Conservation (phyloP, 2,888 invertebrate genomes). For the Punctoribates punctum region DNA sequence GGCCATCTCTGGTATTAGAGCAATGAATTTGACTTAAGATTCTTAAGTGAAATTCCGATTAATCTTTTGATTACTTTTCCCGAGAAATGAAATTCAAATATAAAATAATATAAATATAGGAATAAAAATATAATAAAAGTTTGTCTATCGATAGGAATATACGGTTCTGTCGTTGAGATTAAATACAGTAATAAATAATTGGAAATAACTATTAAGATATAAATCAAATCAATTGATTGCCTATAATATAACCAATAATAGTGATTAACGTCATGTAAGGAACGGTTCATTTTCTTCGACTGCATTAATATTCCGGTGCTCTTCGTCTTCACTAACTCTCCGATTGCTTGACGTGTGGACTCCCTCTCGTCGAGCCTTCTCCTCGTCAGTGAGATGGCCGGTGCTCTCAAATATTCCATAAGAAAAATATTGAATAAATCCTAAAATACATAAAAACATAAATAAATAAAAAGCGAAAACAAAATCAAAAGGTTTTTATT, state of each 20-base stretch:
- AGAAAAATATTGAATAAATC: constrained; percentile 29
- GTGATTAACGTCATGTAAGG: not conserved
- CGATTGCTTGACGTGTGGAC: not conserved
- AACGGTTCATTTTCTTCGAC: not conserved
- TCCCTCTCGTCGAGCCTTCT: not conserved
- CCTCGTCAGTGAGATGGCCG: constrained; percentile 5
- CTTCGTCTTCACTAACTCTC: not conserved
- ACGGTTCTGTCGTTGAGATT: not conserved
- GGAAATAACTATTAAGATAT: not conserved
- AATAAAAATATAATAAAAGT: too few relatives aligned
- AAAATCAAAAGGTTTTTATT: not conserved
- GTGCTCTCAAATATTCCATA: constrained; percentile 28
- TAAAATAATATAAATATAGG: too few relatives aligned
- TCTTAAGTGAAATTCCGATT: too few relatives aligned
- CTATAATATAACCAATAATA: not conserved
- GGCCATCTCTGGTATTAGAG: too few relatives aligned
- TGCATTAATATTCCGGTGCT: not conserved
- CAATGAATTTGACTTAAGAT: too few relatives aligned
- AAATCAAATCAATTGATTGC: not conserved
- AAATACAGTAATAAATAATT: not conserved
- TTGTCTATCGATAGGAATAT: not conserved
- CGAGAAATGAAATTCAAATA: too few relatives aligned
- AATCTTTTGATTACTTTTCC: too few relatives aligned
- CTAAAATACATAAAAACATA: constrained; percentile 9
- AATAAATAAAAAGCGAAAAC: not conserved